Conservation (phyloP, 2,797 vertebrate species). For the Arctocebus calabarensis region DNA sequence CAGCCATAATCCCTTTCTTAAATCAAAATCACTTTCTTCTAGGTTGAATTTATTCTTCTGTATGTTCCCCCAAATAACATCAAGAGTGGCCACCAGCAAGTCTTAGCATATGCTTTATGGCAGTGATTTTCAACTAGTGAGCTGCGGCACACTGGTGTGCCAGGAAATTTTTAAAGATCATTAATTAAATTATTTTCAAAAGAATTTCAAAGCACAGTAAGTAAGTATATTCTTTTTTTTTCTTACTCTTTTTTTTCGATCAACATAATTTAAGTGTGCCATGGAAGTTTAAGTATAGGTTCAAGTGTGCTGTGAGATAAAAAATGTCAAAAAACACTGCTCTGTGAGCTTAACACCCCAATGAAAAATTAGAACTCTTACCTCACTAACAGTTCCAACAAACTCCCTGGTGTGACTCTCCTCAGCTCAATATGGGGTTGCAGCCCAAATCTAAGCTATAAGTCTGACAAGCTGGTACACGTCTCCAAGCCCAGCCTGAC, state of each 20-base stretch:
- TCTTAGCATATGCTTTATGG: background rate
- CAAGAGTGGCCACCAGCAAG: background rate
- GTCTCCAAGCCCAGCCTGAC: accelerated
- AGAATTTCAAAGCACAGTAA: no score
- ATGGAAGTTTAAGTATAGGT: no score
- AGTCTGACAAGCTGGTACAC: background rate
- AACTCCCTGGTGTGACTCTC: background rate
- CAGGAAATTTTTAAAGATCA: no score
- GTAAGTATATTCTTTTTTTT: no score
- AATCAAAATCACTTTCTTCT: background rate
- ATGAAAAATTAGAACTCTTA: background rate
- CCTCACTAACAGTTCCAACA: background rate
- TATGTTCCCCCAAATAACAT: background rate
- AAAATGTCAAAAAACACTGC: no score
- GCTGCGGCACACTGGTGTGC: no score
- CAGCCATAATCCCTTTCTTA: background rate
- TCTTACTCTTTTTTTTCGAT: no score
- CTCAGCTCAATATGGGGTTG: background rate
- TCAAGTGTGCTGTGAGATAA: no score
- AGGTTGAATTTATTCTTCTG: background rate
- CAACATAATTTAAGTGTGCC: no score
- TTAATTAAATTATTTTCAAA: no score
- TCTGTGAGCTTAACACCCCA: background rate
- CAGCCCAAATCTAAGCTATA: background rate
- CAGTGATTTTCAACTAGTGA: no score